These are phyloP conservation scores for Microchirus variegatus DNA, from an alignment of 2,797 vertebrate species.

Conservation along the genomic window DNA sequence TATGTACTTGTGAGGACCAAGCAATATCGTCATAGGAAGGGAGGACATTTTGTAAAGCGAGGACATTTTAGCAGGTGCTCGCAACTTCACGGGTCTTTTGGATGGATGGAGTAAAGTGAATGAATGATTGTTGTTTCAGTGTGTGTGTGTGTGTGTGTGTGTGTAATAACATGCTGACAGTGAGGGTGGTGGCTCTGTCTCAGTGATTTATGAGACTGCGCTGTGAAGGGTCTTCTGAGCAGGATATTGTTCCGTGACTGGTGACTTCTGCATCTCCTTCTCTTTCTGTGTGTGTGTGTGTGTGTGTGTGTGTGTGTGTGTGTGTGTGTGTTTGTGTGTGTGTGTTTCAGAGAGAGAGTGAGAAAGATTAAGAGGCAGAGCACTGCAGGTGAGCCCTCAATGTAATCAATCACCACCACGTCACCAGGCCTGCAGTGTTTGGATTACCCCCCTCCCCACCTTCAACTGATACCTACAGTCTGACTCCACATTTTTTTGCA, in stretches of 20 bases:
- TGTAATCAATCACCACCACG: constrained; percentile 80
- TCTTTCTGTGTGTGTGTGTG: constrained; percentile 34
- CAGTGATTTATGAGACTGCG: constrained; percentile 86
- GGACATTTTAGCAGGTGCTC: too few relatives aligned
- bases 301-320: too few relatives aligned
- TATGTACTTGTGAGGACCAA: too few relatives aligned
- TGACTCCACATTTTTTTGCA: constrained; percentile 58
- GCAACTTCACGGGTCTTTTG: too few relatives aligned
- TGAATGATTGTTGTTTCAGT: too few relatives aligned
- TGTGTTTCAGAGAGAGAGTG: constrained; percentile 52
- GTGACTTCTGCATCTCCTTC: constrained; percentile 79
- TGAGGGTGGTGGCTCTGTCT: constrained; percentile 84
- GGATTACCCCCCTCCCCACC: constrained; percentile 63
- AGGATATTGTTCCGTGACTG: constrained; percentile 86
- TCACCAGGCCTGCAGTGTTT: constrained; percentile 58
- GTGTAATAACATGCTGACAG: constrained; percentile 77
- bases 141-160: constrained; percentile 30
- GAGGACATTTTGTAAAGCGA: too few relatives aligned
- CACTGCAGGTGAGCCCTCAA: constrained; percentile 80
- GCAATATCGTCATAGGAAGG: too few relatives aligned
- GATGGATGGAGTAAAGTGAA: too few relatives aligned
- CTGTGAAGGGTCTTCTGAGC: constrained; percentile 82
- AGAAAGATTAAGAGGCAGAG: constrained; percentile 75
- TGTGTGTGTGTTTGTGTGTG: too few relatives aligned
- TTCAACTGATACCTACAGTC: constrained; percentile 61